Base-by-base conservation (phyloP, 2,113 vertebrate species). In the Heptranchias perlo region DNA sequence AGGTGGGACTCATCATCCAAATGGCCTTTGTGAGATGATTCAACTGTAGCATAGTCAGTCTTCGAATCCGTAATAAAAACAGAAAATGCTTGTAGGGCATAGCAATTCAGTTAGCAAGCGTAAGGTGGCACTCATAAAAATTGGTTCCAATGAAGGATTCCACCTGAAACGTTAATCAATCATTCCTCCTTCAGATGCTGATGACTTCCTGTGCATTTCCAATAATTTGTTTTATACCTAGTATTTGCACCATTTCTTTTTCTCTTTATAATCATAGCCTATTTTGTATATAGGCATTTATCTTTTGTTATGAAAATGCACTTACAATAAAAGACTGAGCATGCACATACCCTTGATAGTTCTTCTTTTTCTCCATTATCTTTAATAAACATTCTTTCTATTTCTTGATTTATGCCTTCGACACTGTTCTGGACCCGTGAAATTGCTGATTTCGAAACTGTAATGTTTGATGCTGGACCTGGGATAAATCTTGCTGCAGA, bases 331-430 rank as follows among this genome's bases (percentile, higher is more conserved):
- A 82, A 62, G 58, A 35, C 89, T 62, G n/a, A 64, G n/a, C 6
- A 23, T 78, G 95, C 23, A 95, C 96, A 97, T 97, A 99, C 99
- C 98, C 99, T 99, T n/a, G 97, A 97, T 39, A 98, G 97, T 96
- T 99, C 99, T 96, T 99, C 98, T 96, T 98, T 98, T 96, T 98
- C 98, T 97, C 98, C 98, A 96, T 97, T 98, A 87, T 99, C 98
- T 97, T 98, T 98, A 97, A 99, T 98, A 97, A 99, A 99, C 69
- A 99, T 99, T 97, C 98, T 99, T 97, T 99, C 99, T 96, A 99
- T 97, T 97, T 99, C 99, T 0, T 98, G 99, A 97, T 98, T 99
- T 97, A 99, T 99, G 97, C 98, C 98, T 97, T 99, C 99, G 96
- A 98, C 98, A 94, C 98, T 99, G 98, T 98, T 99, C 92, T 98